These are phyloP conservation scores for Lissocephala sabroskyi DNA, from an alignment of 2,888 invertebrate genomes.

Conservation along the genomic window DNA sequence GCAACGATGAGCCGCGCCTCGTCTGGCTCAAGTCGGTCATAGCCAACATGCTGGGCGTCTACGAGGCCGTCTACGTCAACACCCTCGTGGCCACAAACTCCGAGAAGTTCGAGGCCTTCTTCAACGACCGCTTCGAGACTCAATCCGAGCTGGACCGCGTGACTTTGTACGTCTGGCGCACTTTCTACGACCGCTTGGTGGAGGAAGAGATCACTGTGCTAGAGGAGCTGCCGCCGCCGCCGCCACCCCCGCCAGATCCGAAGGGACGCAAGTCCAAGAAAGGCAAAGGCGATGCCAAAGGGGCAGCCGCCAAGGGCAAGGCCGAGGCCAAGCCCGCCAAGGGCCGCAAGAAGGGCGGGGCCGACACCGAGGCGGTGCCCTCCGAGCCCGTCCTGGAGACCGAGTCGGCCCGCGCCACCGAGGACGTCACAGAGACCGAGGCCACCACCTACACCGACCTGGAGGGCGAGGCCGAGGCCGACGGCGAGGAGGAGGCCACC, in stretches of 20 bases:
- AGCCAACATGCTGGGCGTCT: constrained; percentile 67
- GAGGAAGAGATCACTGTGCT: constrained; percentile 83
- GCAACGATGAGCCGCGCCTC: constrained; percentile 75
- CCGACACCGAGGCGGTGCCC: constrained; percentile 19
- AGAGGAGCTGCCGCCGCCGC: constrained; percentile 76
- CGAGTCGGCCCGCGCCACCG: constrained; percentile 18
- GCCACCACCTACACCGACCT: constrained; percentile 29
- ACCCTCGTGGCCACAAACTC: constrained; percentile 72
- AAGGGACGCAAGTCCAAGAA: constrained; percentile 61
- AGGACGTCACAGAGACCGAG: constrained; percentile 13
- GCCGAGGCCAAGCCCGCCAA: constrained; percentile 11
- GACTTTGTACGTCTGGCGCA: constrained; percentile 80
- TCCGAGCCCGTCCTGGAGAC: constrained; percentile 17
- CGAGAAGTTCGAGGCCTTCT: constrained; percentile 74
- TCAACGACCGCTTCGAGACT: constrained; percentile 74
- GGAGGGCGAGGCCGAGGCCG: constrained; percentile 45
- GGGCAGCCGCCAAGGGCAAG: constrained; percentile 14
- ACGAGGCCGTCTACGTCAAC: constrained; percentile 66
- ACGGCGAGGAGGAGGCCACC: constrained; percentile 42
- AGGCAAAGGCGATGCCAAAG: constrained; percentile 26
- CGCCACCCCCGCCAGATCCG: constrained; percentile 68
- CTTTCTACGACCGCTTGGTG: constrained; percentile 80
- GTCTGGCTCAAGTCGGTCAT: constrained; percentile 82
- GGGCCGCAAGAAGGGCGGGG: constrained; percentile 38
- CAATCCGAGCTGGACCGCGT: constrained; percentile 75